Percentiles rank a stretch among this genome's conserved stretches.
These are phyloP conservation scores for Aix galericulata DNA, from an alignment of 2,113 vertebrate genomes.

Conservation along the genomic window DNA sequence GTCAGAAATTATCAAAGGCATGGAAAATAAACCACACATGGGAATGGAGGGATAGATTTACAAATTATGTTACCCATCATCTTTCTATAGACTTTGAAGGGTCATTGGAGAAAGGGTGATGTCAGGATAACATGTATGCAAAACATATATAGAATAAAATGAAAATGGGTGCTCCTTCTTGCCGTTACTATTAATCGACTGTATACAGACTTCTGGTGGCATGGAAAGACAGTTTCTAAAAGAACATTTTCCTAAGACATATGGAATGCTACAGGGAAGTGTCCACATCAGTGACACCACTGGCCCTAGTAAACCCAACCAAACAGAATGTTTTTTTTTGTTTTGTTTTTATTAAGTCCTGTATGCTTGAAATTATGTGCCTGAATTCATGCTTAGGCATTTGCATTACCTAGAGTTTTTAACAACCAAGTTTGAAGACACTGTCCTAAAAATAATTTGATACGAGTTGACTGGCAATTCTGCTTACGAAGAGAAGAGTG, in stretches of 20 bases:
- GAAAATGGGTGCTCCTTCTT: background rate
- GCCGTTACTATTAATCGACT: background rate
- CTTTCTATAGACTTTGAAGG: background rate
- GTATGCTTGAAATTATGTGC: background rate
- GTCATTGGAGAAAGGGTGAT: background rate
- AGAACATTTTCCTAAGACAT: background rate
- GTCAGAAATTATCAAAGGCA: background rate
- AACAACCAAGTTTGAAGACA: background rate
- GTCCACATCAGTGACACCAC: background rate
- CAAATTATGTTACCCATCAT: background rate
- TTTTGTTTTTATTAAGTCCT: too few relatives aligned
- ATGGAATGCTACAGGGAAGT: background rate
- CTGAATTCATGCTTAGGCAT: background rate
- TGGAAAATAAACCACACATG: background rate
- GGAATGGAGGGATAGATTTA: background rate
- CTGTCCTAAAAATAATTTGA: background rate
- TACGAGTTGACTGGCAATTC: background rate
- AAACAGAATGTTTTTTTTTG: background rate
- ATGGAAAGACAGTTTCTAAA: background rate
- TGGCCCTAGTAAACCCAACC: background rate
- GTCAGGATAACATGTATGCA: background rate
- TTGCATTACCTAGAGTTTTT: background rate
- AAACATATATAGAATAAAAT: background rate
- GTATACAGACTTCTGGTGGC: background rate
- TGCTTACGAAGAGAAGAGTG: background rate